Percentiles rank a stretch among this genome's conserved stretches.
phyloP scores from a whole-genome alignment of 2,888 invertebrate genomes.

The Cabera pusaria region DNA sequence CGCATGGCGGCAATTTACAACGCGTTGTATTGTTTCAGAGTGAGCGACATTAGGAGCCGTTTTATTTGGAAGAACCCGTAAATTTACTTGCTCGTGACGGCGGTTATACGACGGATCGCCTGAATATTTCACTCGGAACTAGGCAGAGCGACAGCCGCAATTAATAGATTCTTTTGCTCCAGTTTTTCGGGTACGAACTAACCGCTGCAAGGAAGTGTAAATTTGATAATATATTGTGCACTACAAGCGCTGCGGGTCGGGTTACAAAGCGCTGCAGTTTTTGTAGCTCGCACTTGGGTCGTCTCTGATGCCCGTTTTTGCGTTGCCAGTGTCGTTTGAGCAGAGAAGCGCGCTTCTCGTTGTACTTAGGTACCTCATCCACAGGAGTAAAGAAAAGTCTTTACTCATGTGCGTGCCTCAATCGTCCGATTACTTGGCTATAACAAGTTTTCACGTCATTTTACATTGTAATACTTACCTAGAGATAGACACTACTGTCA shows the following conservation, averaged over 20 bases:
- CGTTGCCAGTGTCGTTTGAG: too few relatives aligned
- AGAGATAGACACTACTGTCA: too few relatives aligned
- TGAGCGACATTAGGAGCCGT: conserved; percentile 24
- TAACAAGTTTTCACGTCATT: too few relatives aligned
- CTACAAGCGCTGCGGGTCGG: conserved; percentile 2
- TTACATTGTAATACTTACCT: too few relatives aligned
- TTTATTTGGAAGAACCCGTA: conserved; percentile 19
- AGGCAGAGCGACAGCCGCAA: conserved; percentile 13
- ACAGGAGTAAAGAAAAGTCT: too few relatives aligned
- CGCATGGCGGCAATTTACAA: conserved; percentile 20
- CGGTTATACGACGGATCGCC: conserved; percentile 8
- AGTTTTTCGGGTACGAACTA: conserved; percentile 7
- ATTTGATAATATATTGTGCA: too few relatives aligned
- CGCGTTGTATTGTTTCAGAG: conserved; percentile 25
- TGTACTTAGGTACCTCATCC: too few relatives aligned
- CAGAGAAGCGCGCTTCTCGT: too few relatives aligned
- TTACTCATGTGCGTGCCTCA: too few relatives aligned
- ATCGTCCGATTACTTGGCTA: too few relatives aligned
- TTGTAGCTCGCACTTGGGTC: conserved; percentile 15
- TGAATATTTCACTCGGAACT: conserved; percentile 20
- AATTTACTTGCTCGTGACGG: conserved; percentile 14
- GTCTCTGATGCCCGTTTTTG: too few relatives aligned
- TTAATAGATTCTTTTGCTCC: conserved; percentile 19
- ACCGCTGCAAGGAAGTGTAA: too few relatives aligned
- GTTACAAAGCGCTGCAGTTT: conserved; percentile 15